Base-by-base conservation (phyloP, 2,113 vertebrate species). In the Poeciliopsis retropinna region DNA sequence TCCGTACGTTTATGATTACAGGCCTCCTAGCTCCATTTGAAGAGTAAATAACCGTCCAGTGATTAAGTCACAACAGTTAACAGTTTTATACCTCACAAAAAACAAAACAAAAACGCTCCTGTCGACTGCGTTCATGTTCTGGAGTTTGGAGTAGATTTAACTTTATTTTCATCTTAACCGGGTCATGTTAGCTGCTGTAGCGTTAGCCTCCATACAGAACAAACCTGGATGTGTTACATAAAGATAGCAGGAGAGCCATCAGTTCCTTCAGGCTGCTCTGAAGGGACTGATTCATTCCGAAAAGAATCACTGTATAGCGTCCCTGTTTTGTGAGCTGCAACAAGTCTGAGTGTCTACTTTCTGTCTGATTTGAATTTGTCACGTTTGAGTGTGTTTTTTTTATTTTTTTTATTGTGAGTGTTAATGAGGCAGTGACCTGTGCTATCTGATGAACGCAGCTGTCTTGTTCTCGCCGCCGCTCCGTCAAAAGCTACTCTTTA, bases 371-470 rank as follows among this genome's bases (percentile, higher is more conserved):
- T 85, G 77, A 81, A 88, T 87, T 82, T 81, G 72, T 85, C 83
- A 85, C 89, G 83, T 89, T 78, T 64, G 67, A 81, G 86, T 84
- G 81, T 86, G n/a, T 85, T 78, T 41, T 15, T 41, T 41, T 41
- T 32, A 1, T 34, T 34, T 9, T 34, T 34, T 39, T 39, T 39
- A 87, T 79, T 89, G 84, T 73, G 87, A 91, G 87, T 90, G 86
- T 93, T 94, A 86, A 92, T 94, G 93, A 96, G 91, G 87, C 92
- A 86, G 83, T 93, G 93, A 92, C 94, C 92, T 93, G 94, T 92
- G 89, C 91, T 91, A 92, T 91, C 83, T 89, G 91, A 93, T 91
- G 91, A 93, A 83, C 93, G 89, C 94, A 94, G 93, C 94, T 94
- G 91, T 91, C 85, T 85, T 84, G 80, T 78, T 91, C 84, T 92